These are phyloP conservation scores for Augochlorella aurata DNA, from an alignment of 2,888 invertebrate species.

Conservation along the genomic window DNA sequence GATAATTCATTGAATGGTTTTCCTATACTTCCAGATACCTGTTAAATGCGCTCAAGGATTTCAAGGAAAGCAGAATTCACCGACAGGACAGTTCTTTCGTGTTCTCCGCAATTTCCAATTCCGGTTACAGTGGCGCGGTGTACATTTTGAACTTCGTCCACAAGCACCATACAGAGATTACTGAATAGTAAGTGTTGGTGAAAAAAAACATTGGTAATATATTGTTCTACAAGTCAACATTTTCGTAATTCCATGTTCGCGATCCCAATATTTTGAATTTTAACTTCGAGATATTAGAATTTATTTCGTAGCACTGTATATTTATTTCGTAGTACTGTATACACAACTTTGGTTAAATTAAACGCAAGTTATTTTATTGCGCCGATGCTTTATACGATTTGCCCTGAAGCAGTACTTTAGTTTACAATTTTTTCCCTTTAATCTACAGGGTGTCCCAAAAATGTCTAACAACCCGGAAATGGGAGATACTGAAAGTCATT, in stretches of 20 bases:
- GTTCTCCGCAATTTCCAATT: conserved; percentile 76
- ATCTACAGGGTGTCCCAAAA: no score
- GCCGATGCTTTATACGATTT: no score
- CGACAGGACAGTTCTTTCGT: conserved; percentile 80
- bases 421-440: no score
- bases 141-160: conserved; percentile 72
- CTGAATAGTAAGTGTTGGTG: conserved; percentile 67
- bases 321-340: background rate
- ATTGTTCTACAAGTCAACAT: background rate
- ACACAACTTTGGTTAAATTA: background rate
- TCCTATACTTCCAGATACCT: conserved; percentile 82
- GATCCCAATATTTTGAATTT: background rate
- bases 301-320: background rate
- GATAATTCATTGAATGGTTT: background rate
- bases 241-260: background rate
- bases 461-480: no score
- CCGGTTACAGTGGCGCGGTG: conserved; percentile 74
- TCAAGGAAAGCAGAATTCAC: conserved; percentile 77
- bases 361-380: no score
- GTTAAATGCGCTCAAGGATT: conserved; percentile 80
- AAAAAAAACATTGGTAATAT: background rate
- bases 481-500: no score
- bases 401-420: no score
- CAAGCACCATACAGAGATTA: conserved; percentile 59
- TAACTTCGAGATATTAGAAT: background rate